These are phyloP conservation scores for Zaprionus lineosus DNA, from an alignment of 2,888 invertebrate genomes.

Conservation along the genomic window DNA sequence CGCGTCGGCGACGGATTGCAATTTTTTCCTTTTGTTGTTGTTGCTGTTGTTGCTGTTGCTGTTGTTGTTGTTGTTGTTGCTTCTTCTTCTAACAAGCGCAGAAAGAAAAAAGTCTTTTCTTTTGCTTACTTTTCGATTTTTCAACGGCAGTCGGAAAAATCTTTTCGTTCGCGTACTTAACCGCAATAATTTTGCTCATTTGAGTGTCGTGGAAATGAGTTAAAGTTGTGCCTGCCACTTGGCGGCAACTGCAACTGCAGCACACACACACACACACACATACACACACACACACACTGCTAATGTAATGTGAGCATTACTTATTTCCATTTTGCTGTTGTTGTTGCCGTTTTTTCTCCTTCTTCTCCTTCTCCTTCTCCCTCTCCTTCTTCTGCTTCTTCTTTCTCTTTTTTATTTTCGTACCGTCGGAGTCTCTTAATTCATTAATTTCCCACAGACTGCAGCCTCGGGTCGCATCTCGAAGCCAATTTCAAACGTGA, in stretches of 20 bases:
- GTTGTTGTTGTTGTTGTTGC: constrained; percentile 10
- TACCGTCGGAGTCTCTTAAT: constrained; percentile 61
- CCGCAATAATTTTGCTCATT: constrained; percentile 79
- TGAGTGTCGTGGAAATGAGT: constrained; percentile 79
- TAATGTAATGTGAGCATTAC: constrained; percentile 76
- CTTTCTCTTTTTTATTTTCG: constrained; percentile 25
- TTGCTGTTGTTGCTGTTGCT: constrained; percentile 3
- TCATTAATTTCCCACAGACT: constrained; percentile 75
- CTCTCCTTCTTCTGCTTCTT: constrained; percentile 6
- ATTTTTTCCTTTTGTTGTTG: constrained; percentile 30
- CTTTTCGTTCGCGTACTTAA: constrained; percentile 74
- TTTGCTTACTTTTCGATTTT: constrained; percentile 63
- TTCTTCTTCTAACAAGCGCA: constrained; percentile 54
- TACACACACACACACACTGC: constrained; percentile 18
- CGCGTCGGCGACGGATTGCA: constrained; percentile 37
- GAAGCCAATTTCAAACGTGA: constrained; percentile 72
- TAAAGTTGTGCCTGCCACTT: constrained; percentile 63
- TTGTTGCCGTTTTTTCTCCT: constrained; percentile 38
- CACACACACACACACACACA: not conserved
- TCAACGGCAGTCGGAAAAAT: constrained; percentile 48
- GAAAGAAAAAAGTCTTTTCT: constrained; percentile 49
- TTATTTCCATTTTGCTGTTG: constrained; percentile 77
- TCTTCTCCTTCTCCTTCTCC: constrained; percentile 18
- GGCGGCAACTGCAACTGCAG: constrained; percentile 41
- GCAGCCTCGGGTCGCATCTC: constrained; percentile 35